Percentiles rank a stretch among this genome's conserved stretches.
Evolutionary conservation across 2,888 invertebrate genomes (phyloP).

Genomic region (Tiliacea aurago): DNA sequence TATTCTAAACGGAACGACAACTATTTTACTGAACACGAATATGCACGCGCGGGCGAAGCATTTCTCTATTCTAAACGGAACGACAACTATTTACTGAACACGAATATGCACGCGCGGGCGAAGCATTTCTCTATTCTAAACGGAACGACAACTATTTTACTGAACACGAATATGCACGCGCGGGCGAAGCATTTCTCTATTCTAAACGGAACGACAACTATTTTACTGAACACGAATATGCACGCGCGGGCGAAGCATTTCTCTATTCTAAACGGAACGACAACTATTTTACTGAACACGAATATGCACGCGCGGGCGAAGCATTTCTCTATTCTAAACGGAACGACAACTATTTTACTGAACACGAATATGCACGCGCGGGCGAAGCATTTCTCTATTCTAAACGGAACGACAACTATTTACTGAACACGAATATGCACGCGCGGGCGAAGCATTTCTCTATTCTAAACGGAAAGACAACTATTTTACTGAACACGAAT

Average conservation of each 20-base stretch:
- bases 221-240: constrained; percentile 14
- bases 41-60: background rate
- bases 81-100: constrained; percentile 39
- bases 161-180: background rate
- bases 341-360: constrained; percentile 40
- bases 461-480: constrained; percentile 21
- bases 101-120: background rate
- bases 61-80: constrained; percentile 20
- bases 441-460: constrained; percentile 6
- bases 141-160: constrained; percentile 37
- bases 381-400: constrained; percentile 15
- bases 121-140: constrained; percentile 20
- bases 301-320: background rate
- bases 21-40: constrained; percentile 31
- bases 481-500: constrained; percentile 31
- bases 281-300: constrained; percentile 36
- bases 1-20: constrained; percentile 21
- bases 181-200: constrained; percentile 12
- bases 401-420: constrained; percentile 37
- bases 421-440: background rate
- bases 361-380: background rate
- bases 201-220: constrained; percentile 31
- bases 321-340: constrained; percentile 18
- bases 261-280: constrained; percentile 17
- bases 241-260: constrained; percentile 4